These are phyloP conservation scores for Chrysopilus asiliformis DNA, from an alignment of 2,888 invertebrate genomes.

Conservation along the genomic window DNA sequence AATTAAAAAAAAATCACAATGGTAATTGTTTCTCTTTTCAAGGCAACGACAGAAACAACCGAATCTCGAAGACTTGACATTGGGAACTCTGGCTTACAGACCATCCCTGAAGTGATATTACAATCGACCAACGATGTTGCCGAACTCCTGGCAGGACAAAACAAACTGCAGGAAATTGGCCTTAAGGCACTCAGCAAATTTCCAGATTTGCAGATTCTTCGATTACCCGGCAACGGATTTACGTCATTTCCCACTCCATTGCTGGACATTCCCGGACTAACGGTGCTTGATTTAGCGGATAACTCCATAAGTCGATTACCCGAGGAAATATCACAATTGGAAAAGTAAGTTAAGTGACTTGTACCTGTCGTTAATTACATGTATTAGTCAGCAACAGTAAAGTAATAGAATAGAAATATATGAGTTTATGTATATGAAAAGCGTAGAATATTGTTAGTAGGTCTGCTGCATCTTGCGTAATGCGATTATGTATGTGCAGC, in stretches of 20 bases:
- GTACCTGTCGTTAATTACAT: too few species aligned
- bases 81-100: slow-evolving; percentile 17
- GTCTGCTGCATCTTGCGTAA: too few species aligned
- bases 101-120: slow-evolving; percentile 18
- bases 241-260: slow-evolving; percentile 45
- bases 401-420: too few species aligned
- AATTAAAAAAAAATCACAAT: too few species aligned
- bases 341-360: too few species aligned
- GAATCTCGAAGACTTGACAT: slow-evolving; percentile 17
- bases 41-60: slow-evolving; percentile 16
- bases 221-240: slow-evolving; percentile 43
- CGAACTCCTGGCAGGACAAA: slow-evolving; percentile 21
- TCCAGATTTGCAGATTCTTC: slow-evolving; percentile 29
- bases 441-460: too few species aligned
- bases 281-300: slow-evolving; percentile 52
- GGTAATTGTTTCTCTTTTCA: slow-evolving; percentile 7
- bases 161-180: slow-evolving; percentile 19
- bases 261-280: slow-evolving; percentile 45
- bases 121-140: slow-evolving; percentile 19
- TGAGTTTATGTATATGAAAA: too few species aligned
- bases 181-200: slow-evolving; percentile 17
- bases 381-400: too few species aligned
- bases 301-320: slow-evolving; percentile 52
- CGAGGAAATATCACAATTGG: slow-evolving; percentile 44
- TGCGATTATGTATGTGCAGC: too few species aligned